Base-by-base conservation (phyloP, 2,888 invertebrate genomes). In the Microctonus hyperodae region DNA sequence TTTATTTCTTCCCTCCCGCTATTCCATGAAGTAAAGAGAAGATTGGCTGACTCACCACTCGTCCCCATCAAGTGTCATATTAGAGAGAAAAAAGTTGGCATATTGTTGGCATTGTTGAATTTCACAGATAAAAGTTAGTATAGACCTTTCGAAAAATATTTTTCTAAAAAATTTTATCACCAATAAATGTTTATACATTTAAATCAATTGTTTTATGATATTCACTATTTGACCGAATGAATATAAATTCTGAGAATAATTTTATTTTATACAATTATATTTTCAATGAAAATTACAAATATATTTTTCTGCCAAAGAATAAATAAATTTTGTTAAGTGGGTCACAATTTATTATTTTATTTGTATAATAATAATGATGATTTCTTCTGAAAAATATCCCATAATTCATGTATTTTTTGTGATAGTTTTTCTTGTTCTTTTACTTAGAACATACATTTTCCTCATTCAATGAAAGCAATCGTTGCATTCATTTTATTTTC, bases 41-140 rank as follows among this genome's bases (percentile, higher is more conserved):
- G 44, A 44, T 44, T 44, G 44, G 44, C 44, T 44, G 44, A 44
- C 44, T 44, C 44, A 44, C 44, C 44, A 44, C 44, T 44, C 44
- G 44, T 44, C 44, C 44, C 44, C 44, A 44, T 44, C 44, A 44
- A 44, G 44, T 44, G 44, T 44, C 44, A 44, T 44, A 44, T 44
- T 44, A 44, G 44, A 44, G 44, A 44, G 44, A 44, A 16, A 44
- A 44, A 16, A 44, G 44, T 44, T 44, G 44, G 44, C 44, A 44
- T 44, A 44, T 44, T 44, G 44, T 44, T 44, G 44, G 16, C 7
- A 44, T 44, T 44, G 44, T 44, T n/a, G 7, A 44, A 6, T 20
- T 4, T 44, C 6, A 44, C 16, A 7, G 9, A 16, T 7, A 16
- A 20, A 9, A 20, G 44, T 4, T 6, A 16, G 16, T 5, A 1